phyloP scores from a whole-genome alignment of 2,797 vertebrate species.

The Sebastes trivittatus region DNA sequence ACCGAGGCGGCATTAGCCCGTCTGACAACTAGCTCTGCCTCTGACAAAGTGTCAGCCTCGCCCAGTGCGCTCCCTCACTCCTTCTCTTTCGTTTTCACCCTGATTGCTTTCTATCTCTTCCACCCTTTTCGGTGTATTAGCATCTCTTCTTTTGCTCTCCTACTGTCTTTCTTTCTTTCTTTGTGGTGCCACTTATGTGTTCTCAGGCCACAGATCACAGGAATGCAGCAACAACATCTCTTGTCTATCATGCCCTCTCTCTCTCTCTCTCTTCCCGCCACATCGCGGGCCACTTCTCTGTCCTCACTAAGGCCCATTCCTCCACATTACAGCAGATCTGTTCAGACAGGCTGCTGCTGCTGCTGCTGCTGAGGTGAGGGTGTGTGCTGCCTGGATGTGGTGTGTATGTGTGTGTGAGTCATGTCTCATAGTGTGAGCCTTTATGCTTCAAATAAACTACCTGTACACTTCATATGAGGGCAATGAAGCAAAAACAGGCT shows the following conservation, averaged over 20 bases:
- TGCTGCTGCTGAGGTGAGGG: neutral
- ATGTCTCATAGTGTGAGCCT: slow-evolving; percentile 4
- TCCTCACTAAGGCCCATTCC: slow-evolving; percentile 20
- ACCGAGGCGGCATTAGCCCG: slow-evolving; percentile 69
- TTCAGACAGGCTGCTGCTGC: slow-evolving; percentile 27
- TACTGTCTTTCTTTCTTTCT: slow-evolving; percentile 7
- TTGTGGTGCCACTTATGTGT: slow-evolving; percentile 19
- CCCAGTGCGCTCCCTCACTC: slow-evolving; percentile 33
- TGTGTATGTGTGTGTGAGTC: neutral
- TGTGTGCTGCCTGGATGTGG: neutral
- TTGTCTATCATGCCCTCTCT: slow-evolving; percentile 1
- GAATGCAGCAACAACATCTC: slow-evolving; percentile 44
- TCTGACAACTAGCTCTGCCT: slow-evolving; percentile 70
- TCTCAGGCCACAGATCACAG: slow-evolving; percentile 54
- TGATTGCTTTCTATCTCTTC: slow-evolving; percentile 59
- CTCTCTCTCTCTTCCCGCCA: neutral
- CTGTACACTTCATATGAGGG: neutral
- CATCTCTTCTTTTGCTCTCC: slow-evolving; percentile 18
- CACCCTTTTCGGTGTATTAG: slow-evolving; percentile 45
- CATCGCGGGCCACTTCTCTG: slow-evolving; percentile 22
- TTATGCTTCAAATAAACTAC: slow-evolving; percentile 30
- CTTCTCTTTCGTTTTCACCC: slow-evolving; percentile 29
- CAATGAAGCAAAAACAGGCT: slow-evolving; percentile 6
- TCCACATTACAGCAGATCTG: slow-evolving; percentile 40
- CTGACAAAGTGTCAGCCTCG: slow-evolving; percentile 60